Conservation (phyloP, 37 sponge, comb jelly and placozoan species). For the Eunapius fragilis region DNA sequence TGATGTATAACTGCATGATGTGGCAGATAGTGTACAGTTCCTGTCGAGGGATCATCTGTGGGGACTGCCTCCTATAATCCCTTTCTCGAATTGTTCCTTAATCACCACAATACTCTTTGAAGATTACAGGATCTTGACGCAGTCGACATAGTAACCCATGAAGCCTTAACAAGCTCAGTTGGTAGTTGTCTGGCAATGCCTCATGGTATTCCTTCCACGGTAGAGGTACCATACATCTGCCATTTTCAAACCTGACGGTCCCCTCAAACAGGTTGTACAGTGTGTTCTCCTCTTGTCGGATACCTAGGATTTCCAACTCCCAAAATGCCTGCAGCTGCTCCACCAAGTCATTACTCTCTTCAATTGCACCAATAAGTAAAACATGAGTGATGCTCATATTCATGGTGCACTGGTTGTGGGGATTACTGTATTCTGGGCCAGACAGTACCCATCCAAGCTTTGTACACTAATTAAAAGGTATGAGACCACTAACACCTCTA, state of each 20-base stretch:
- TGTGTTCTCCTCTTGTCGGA: not conserved
- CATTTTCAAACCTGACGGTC: not conserved
- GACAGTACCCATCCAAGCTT: constrained; percentile 18
- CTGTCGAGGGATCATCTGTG: not conserved
- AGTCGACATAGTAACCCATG: constrained; percentile 12
- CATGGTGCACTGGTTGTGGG: not conserved
- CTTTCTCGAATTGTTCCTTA: constrained; percentile 1
- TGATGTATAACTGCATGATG: constrained; percentile 26
- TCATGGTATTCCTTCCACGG: constrained; percentile 12
- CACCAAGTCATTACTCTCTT: not conserved
- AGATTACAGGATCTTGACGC: constrained; percentile 5
- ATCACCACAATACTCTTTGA: constrained; percentile 8
- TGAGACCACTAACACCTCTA: not conserved
- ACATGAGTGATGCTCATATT: not conserved
- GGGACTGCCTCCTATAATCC: constrained; percentile 13
- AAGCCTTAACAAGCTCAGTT: not conserved
- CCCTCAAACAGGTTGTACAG: not conserved
- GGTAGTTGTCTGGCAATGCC: constrained; percentile 6
- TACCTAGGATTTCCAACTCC: constrained; percentile 13
- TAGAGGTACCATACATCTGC: constrained; percentile 4
- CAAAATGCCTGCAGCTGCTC: not conserved
- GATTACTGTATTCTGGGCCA: not conserved
- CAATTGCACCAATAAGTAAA: not conserved
- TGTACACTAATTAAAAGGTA: constrained; percentile 1
- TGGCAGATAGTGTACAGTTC: constrained; percentile 22